These are phyloP conservation scores for Tinea trinotella DNA, from an alignment of 2,888 invertebrate genomes.

Conservation along the genomic window DNA sequence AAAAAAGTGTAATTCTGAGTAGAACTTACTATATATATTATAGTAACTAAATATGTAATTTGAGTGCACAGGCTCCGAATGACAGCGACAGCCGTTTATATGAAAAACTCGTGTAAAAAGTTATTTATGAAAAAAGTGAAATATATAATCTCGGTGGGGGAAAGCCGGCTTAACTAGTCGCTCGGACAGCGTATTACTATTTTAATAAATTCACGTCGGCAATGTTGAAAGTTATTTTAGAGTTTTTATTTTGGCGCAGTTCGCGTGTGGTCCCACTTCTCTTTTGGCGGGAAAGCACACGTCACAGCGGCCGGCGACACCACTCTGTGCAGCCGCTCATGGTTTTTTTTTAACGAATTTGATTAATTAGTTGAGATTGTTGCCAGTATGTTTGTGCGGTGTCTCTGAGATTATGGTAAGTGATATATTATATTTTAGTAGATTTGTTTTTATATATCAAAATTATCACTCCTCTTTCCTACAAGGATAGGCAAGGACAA, in stretches of 20 bases:
- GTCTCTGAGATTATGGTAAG: conserved; percentile 5
- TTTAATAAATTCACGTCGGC: conserved; percentile 53
- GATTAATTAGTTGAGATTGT: neutral
- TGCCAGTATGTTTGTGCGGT: neutral
- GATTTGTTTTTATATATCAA: neutral
- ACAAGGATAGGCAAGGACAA: too few relatives aligned
- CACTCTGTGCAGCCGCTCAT: conserved; percentile 37
- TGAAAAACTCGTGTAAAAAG: too few relatives aligned
- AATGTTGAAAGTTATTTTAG: conserved; percentile 57
- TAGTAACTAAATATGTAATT: too few relatives aligned
- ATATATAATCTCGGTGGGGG: conserved; percentile 1
- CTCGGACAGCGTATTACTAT: conserved; percentile 45
- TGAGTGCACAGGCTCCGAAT: too few relatives aligned
- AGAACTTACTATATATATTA: too few relatives aligned
- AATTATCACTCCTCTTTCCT: too few relatives aligned
- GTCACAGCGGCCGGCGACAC: conserved; percentile 45
- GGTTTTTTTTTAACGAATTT: neutral
- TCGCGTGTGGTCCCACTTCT: conserved; percentile 63
- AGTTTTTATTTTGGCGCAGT: conserved; percentile 69
- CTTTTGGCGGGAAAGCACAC: conserved; percentile 61
- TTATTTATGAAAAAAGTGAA: neutral
- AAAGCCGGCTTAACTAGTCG: conserved; percentile 23
- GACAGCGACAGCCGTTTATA: too few relatives aligned
- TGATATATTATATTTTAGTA: neutral
- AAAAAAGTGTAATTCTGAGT: too few relatives aligned